Evolutionary conservation across 2,888 invertebrate species (phyloP), one percentile per base, ranked within the genome.

Genomic region (Stenchaetothrips biformis): DNA sequence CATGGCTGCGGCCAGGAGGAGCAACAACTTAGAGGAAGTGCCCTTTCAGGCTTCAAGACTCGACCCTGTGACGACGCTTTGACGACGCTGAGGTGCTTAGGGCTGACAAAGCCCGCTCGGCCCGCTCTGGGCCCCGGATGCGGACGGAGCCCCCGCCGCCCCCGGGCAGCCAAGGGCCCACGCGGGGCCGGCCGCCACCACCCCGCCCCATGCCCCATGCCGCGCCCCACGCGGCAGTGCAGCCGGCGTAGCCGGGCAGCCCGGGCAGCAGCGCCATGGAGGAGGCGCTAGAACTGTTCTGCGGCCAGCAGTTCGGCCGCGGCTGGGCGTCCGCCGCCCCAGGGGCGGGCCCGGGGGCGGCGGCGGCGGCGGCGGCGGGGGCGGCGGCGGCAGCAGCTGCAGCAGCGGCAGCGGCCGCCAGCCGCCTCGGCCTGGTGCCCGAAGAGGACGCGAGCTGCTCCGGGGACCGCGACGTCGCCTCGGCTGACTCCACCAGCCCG

Each of bases 401-500:
- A 7, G 67, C 67, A 74, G 67, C 67, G 67, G 67, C 67, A 25
- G 67, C 67, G 9, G 67, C 67, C 21, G 67, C 67, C 67, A 74
- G 67, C 67, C 67, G 67, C 11, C 67, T 74, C 67, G 67, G 67
- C 67, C 67, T 74, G 67, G 67, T 74, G 21, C 67, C 67, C 11
- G 67, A 74, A 25, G 67, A 74, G 25, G 67, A 74, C 25, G 67
- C 67, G 21, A 74, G 67, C 67, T 74, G 67, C 67, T 74, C 67
- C 67, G 67, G 67, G 25, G 67, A 74, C 67, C 67, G 67, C 67
- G 67, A 74, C 67, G 67, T 74, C 67, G 25, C 67, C 67, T 74
- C 67, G 25, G 67, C 67, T 25, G 67, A 74, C 67, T 74, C 67
- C 21, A 74, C 67, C 21, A 74, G 67, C 25, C 67, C 67, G 21